Conservation (phyloP, 2,113 vertebrate species). For the Ariopsis seemanni region DNA sequence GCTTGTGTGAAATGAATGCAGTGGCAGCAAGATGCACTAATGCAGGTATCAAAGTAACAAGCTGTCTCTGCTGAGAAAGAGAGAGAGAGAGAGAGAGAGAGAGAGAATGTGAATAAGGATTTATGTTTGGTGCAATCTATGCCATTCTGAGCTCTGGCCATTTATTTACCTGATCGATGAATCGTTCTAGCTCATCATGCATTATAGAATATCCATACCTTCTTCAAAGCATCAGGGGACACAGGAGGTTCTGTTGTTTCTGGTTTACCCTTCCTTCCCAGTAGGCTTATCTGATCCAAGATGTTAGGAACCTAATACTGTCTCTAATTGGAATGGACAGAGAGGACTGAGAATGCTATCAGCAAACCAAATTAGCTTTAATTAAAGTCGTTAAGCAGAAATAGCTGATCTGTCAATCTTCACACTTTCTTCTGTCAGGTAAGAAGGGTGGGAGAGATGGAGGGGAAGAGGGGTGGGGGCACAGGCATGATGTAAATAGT, state of each 20-base stretch:
- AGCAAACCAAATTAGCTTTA: conserved; percentile 59
- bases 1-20: background rate
- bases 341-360: conserved; percentile 53
- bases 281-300: conserved; percentile 47
- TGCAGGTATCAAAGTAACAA: conserved; percentile 34
- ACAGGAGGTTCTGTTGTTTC: conserved; percentile 26
- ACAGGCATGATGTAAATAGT: conserved; percentile 53
- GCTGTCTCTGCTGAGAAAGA: background rate
- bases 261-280: conserved; percentile 43
- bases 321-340: conserved; percentile 58
- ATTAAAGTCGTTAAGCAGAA: conserved; percentile 60
- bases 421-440: conserved; percentile 44
- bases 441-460: conserved; percentile 17
- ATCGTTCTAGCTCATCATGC: conserved; percentile 14
- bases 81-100: background rate
- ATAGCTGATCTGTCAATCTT: conserved; percentile 62
- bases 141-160: conserved; percentile 42
- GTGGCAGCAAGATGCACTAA: conserved; percentile 21
- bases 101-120: conserved; percentile 18
- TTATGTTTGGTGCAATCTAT: conserved; percentile 46
- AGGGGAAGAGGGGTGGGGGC: conserved; percentile 6
- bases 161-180: conserved; percentile 56
- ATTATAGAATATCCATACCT: conserved; percentile 55
- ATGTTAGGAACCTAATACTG: conserved; percentile 50
- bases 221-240: conserved; percentile 19